Evolutionary conservation across 64 coral and sea anemone species (phyloP).

Genomic region (Montipora cactus): DNA sequence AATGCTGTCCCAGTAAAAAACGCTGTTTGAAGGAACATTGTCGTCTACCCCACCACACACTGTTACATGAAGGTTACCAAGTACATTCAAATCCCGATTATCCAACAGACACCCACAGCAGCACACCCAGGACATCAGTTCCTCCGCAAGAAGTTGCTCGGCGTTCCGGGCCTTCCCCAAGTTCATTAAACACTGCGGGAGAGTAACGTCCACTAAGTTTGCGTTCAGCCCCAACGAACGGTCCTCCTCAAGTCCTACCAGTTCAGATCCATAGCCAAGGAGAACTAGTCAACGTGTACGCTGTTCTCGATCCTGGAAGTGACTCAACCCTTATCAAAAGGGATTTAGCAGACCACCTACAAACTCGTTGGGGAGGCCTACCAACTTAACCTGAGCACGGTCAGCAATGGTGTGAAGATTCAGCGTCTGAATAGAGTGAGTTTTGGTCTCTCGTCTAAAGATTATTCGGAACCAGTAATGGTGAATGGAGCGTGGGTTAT

Average conservation of each 20-base stretch:
- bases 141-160: not conserved
- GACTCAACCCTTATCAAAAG: slow-evolving; percentile 43
- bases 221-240: not conserved
- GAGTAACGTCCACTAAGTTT: not conserved
- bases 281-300: not conserved
- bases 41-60: not conserved
- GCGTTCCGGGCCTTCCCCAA: no score
- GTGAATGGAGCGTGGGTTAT: slow-evolving; percentile 38
- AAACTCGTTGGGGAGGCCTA: slow-evolving; percentile 16
- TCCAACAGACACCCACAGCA: not conserved
- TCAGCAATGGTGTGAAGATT: not conserved
- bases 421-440: not conserved
- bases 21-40: not conserved
- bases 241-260: slow-evolving; percentile 11
- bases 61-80: not conserved
- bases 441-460: slow-evolving; percentile 22
- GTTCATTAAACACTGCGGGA: not conserved
- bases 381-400: not conserved
- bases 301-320: slow-evolving; percentile 33
- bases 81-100: not conserved
- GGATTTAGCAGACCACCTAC: slow-evolving; percentile 28
- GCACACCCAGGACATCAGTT: not conserved
- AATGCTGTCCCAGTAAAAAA: not conserved
- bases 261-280: slow-evolving; percentile 16
- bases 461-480: not conserved